phyloP scores from a whole-genome alignment of 2,113 vertebrate species.

The Dipodomys stephensi region DNA sequence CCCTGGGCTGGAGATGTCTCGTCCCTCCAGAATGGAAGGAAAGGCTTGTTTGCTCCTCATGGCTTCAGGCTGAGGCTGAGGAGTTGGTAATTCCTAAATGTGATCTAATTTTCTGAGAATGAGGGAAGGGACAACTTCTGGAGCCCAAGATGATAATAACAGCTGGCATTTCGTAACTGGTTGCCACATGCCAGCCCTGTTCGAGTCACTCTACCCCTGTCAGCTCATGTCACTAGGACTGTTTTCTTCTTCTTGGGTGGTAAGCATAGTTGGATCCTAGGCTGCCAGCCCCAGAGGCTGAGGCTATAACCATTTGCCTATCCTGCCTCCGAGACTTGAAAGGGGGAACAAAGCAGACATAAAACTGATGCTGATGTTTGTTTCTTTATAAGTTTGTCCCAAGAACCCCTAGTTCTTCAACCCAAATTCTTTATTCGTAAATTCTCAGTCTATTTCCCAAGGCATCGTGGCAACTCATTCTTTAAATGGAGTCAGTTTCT shows the following conservation, averaged over 20 bases:
- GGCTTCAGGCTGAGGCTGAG: slow-evolving; percentile 19
- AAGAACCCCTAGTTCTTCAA: background rate
- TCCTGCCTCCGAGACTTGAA: background rate
- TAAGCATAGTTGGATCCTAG: background rate
- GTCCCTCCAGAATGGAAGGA: slow-evolving; percentile 17
- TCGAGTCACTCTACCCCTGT: background rate
- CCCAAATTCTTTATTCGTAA: slow-evolving; percentile 44
- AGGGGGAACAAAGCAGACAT: background rate
- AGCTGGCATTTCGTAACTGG: slow-evolving; percentile 48
- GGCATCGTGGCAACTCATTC: slow-evolving; percentile 31
- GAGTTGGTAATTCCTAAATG: slow-evolving; percentile 23
- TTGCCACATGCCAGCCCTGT: background rate
- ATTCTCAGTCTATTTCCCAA: slow-evolving; percentile 38
- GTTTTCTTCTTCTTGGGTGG: background rate
- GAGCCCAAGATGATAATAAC: slow-evolving; percentile 10
- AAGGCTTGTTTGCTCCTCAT: background rate
- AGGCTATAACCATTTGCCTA: background rate
- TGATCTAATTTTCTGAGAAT: slow-evolving; percentile 66
- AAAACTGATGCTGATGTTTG: background rate
- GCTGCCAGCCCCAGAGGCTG: background rate
- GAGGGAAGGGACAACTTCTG: slow-evolving; percentile 17
- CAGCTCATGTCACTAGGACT: background rate
- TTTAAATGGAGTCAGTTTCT: slow-evolving; percentile 69
- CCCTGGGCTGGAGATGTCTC: too few species aligned
- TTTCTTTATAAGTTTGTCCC: background rate